A percentile compares a stretch with the other conserved stretches of the same genome.
phyloP scores from a whole-genome alignment of 2,888 invertebrate genomes.

The Metalampra italica region DNA sequence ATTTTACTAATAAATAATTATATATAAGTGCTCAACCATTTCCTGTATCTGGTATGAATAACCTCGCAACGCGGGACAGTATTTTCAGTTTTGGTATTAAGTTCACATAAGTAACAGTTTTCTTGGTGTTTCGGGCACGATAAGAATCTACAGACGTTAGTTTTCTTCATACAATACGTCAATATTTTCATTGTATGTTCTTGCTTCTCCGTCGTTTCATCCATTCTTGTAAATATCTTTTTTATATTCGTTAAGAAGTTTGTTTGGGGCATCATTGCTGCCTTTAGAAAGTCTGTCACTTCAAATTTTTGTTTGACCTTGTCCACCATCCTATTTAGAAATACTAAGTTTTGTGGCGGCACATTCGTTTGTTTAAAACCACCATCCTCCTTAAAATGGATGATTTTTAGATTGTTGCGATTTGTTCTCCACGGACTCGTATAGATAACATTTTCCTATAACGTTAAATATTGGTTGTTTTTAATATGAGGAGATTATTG shows the following conservation, averaged over 20 bases:
- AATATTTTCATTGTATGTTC: constrained; percentile 35
- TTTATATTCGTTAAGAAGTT: background rate
- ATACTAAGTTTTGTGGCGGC: background rate
- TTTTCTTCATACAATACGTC: constrained; percentile 34
- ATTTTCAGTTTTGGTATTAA: constrained; percentile 10
- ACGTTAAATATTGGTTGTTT: constrained; percentile 2
- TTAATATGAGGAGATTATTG: no score
- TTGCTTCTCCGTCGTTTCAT: constrained; percentile 2
- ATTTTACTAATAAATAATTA: no score
- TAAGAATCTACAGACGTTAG: constrained; percentile 44
- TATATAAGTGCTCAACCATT: no score
- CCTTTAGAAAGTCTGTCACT: no score
- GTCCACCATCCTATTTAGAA: no score
- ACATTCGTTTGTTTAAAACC: constrained; percentile 18
- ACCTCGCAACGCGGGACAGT: constrained; percentile 31
- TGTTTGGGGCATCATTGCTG: background rate
- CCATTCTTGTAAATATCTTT: constrained; percentile 14
- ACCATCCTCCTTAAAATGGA: constrained; percentile 41
- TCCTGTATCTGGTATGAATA: constrained; percentile 24
- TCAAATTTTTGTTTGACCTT: no score
- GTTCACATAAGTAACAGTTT: constrained; percentile 50
- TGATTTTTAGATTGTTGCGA: constrained; percentile 28
- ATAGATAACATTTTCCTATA: constrained; percentile 33
- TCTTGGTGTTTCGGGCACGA: constrained; percentile 38
- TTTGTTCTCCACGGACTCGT: constrained; percentile 47